Conservation (phyloP, 2,113 vertebrate species). For the Alethe diademata region DNA sequence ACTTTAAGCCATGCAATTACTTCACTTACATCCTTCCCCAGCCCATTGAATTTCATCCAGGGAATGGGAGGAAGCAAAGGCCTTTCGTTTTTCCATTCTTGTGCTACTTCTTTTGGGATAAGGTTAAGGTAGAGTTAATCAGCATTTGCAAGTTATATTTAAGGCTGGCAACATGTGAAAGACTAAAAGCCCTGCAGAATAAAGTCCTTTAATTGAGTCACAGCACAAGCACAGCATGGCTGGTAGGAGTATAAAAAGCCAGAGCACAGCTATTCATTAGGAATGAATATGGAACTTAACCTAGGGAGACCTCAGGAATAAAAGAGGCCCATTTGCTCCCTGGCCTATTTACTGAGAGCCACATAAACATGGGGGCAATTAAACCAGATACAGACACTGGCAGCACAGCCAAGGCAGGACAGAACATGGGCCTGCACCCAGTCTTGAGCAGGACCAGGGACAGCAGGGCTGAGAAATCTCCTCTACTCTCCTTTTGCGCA, state of each 20-base stretch:
- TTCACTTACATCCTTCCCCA: neutral
- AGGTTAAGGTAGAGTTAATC: slow-evolving; percentile 2
- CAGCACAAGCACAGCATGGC: neutral
- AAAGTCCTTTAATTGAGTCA: slow-evolving; percentile 2
- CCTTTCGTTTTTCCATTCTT: neutral
- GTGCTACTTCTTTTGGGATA: neutral
- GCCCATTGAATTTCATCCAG: neutral
- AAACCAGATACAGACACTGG: neutral
- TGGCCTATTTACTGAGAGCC: neutral
- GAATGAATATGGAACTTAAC: neutral
- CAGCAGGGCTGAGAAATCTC: neutral
- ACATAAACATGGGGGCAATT: neutral
- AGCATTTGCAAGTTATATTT: neutral
- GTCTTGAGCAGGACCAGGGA: neutral
- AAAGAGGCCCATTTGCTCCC: neutral
- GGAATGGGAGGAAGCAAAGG: neutral
- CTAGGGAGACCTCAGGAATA: neutral
- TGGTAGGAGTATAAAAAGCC: neutral
- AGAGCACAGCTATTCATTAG: neutral
- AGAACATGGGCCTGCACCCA: neutral
- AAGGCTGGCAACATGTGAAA: neutral
- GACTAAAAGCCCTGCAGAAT: slow-evolving; percentile 17
- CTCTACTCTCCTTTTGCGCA: neutral
- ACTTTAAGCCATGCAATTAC: neutral
- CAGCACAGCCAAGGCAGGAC: neutral